Percentiles rank a stretch among this genome's conserved stretches.
These are phyloP conservation scores for Rhamphomyia laevipes DNA, from an alignment of 2,888 invertebrate species.

Conservation along the genomic window DNA sequence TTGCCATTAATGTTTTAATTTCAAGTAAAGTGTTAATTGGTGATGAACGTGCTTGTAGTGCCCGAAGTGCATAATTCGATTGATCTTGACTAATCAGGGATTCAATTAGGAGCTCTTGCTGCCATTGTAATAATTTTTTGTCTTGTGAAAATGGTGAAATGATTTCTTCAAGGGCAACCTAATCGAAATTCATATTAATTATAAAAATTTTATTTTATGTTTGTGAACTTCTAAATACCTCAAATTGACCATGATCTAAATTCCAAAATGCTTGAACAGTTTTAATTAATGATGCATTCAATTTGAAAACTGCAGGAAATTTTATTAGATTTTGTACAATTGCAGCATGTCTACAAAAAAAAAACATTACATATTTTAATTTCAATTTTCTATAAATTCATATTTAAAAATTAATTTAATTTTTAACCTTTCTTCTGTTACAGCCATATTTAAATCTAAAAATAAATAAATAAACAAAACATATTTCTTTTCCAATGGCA, in stretches of 20 bases:
- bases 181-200: slow-evolving; percentile 5
- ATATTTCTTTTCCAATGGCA: slow-evolving; percentile 60
- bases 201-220: slow-evolving; percentile 4
- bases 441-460: slow-evolving; percentile 63
- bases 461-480: slow-evolving; percentile 69
- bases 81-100: slow-evolving; percentile 24
- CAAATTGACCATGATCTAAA: slow-evolving; percentile 73
- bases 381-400: no score
- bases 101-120: slow-evolving; percentile 29
- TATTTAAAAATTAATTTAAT: no score
- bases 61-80: slow-evolving; percentile 24
- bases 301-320: slow-evolving; percentile 67
- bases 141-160: slow-evolving; percentile 27
- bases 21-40: slow-evolving; percentile 23
- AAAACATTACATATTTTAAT: neutral
- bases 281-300: slow-evolving; percentile 62
- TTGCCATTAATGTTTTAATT: slow-evolving; percentile 29
- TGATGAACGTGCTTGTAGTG: slow-evolving; percentile 24
- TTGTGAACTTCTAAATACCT: slow-evolving; percentile 41
- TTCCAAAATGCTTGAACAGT: slow-evolving; percentile 82
- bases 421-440: slow-evolving; percentile 48
- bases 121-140: slow-evolving; percentile 26
- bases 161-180: slow-evolving; percentile 28
- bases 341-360: slow-evolving; percentile 40
- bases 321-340: slow-evolving; percentile 61